phyloP scores from a whole-genome alignment of 2,797 vertebrate genomes.

The Urophycis tenuis region DNA sequence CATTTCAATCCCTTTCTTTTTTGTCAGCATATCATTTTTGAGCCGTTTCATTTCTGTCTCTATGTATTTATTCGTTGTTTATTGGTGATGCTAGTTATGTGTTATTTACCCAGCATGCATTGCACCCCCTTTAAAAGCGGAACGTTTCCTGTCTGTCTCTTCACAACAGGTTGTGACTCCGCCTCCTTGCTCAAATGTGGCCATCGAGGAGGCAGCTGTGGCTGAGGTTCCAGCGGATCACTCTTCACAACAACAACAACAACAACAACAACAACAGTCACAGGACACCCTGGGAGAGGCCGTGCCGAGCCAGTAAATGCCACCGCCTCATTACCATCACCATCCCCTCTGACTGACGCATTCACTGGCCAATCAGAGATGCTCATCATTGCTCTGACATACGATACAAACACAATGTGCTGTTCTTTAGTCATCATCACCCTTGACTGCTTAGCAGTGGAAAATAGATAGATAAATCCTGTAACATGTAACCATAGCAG shows the following conservation, averaged over 20 bases:
- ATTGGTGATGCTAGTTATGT: background rate
- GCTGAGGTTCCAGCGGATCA: slow-evolving; percentile 76
- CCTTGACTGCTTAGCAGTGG: background rate
- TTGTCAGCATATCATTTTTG: background rate
- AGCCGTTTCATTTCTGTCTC: background rate
- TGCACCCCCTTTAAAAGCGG: background rate
- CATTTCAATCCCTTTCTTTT: background rate
- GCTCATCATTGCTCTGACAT: too few relatives aligned
- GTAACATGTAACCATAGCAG: background rate
- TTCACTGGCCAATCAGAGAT: background rate
- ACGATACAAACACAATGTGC: too few relatives aligned
- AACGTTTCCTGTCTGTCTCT: background rate
- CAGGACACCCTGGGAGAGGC: slow-evolving; percentile 79
- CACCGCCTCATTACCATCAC: background rate
- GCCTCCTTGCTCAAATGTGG: slow-evolving; percentile 83
- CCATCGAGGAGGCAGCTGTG: slow-evolving; percentile 72
- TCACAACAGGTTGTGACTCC: background rate
- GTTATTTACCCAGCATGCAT: background rate
- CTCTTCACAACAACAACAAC: slow-evolving; percentile 64
- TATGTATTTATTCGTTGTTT: background rate
- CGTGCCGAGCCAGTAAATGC: slow-evolving; percentile 78
- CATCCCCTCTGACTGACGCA: too few relatives aligned
- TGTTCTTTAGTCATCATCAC: background rate
- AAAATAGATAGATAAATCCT: background rate
- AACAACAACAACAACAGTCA: slow-evolving; percentile 42